These are phyloP conservation scores for Tachina fera DNA, from an alignment of 2,888 invertebrate genomes.

Conservation along the genomic window DNA sequence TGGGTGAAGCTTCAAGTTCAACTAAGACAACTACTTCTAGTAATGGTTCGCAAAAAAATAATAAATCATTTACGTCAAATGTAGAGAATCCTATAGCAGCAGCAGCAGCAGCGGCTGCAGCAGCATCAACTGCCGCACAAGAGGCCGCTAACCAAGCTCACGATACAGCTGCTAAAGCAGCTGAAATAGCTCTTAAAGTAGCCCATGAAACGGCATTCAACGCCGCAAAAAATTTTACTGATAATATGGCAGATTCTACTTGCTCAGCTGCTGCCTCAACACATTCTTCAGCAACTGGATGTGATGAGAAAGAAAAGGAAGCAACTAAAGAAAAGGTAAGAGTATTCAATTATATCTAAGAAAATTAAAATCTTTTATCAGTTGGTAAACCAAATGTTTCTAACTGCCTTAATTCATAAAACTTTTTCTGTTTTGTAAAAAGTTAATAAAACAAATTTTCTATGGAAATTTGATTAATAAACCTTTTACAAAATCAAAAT, in stretches of 20 bases:
- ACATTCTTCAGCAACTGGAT: conserved; percentile 4
- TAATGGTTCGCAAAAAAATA: conserved; percentile 43
- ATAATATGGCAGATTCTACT: conserved; percentile 58
- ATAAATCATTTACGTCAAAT: conserved; percentile 20
- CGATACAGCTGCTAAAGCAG: conserved; percentile 39
- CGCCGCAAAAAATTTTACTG: conserved; percentile 30
- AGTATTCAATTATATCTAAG: not conserved
- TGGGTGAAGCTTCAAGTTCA: conserved; percentile 46
- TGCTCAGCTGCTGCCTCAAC: conserved; percentile 50
- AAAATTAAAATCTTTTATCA: not conserved
- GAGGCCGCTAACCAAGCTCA: conserved; percentile 42
- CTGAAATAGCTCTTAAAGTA: conserved; percentile 66
- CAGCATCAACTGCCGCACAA: conserved; percentile 48
- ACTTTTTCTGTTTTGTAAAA: too few relatives aligned
- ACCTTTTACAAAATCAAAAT: too few relatives aligned
- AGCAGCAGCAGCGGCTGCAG: not conserved
- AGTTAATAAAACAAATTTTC: too few relatives aligned
- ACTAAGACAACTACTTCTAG: conserved; percentile 40
- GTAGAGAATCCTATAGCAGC: conserved; percentile 4
- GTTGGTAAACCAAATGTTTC: too few relatives aligned
- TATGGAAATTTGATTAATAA: too few relatives aligned
- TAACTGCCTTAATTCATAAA: too few relatives aligned
- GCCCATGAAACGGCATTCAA: conserved; percentile 53
- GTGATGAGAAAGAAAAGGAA: conserved; percentile 12
- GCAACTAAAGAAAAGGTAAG: conserved; percentile 45